A percentile compares a stretch with the other conserved stretches of the same genome.
phyloP scores from a whole-genome alignment of 2,113 vertebrate genomes.

The Oreochromis tanganicae region DNA sequence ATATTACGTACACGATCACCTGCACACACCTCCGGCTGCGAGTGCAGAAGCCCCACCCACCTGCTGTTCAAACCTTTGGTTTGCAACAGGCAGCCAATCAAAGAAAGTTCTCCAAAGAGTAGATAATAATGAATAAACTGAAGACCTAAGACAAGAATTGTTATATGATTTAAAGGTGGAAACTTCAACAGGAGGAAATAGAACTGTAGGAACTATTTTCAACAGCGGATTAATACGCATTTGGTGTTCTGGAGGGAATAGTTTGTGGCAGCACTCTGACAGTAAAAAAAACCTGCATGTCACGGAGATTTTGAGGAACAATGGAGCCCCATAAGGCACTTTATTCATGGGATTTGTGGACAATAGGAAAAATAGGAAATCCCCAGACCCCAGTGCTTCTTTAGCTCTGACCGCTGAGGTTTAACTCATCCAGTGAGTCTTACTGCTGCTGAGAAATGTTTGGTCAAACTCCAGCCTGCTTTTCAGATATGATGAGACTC shows the following conservation, averaged over 20 bases:
- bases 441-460: not conserved
- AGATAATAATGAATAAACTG: not conserved
- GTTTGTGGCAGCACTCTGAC: not conserved
- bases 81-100: not conserved
- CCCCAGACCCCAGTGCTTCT: not conserved
- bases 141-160: not conserved
- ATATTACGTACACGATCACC: not conserved
- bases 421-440: not conserved
- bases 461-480: not conserved
- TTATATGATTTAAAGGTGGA: not conserved
- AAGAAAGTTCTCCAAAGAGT: not conserved
- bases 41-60: not conserved
- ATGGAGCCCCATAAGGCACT: not conserved
- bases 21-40: not conserved
- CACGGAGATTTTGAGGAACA: not conserved
- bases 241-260: not conserved
- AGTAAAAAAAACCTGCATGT: not conserved
- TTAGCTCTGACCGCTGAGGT: not conserved
- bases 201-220: not conserved
- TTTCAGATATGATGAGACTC: not conserved
- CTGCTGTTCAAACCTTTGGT: not conserved
- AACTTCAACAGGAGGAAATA: not conserved
- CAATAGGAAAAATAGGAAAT: not conserved
- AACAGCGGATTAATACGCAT: not conserved
- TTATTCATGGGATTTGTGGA: not conserved